Conservation (phyloP, 35 echinoderm and acorn worm species). For the Stichopus chloronotus region DNA sequence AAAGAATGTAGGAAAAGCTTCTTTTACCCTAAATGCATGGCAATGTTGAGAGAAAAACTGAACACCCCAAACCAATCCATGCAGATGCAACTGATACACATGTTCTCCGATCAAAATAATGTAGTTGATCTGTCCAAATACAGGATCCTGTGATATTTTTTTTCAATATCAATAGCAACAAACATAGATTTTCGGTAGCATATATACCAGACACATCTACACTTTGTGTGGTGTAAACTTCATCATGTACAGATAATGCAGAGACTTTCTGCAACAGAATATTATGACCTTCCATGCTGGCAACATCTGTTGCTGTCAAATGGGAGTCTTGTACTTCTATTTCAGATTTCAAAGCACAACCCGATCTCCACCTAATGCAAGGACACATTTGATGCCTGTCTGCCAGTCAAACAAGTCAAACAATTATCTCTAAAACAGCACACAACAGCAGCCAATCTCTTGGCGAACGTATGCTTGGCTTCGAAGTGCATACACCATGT, state of each 20-base stretch:
- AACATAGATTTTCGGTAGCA: conserved; percentile 31
- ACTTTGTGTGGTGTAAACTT: conserved; percentile 3
- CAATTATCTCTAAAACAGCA: conserved; percentile 57
- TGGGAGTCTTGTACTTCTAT: conserved; percentile 3
- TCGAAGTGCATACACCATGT: conserved; percentile 51
- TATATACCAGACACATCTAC: neutral
- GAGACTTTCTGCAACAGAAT: conserved; percentile 1
- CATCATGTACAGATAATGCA: conserved; percentile 4
- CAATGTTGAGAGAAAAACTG: neutral
- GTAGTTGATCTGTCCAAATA: conserved; percentile 22
- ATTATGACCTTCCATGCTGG: neutral
- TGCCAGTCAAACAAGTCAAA: neutral
- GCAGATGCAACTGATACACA: neutral
- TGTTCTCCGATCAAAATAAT: conserved; percentile 38
- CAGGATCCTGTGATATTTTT: neutral
- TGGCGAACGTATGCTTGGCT: conserved; percentile 47
- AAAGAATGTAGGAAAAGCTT: neutral
- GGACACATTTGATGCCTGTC: conserved; percentile 18
- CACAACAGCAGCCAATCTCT: conserved; percentile 29
- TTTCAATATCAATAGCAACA: conserved; percentile 21
- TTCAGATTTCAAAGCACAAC: neutral
- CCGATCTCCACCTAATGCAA: conserved; percentile 24
- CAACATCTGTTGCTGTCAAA: neutral
- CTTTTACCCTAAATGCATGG: neutral
- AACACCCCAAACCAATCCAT: neutral